Evolutionary conservation across 2,113 vertebrate genomes (phyloP), one percentile per base, ranked within the genome.

Genomic region (Puntigrus tetrazona): DNA sequence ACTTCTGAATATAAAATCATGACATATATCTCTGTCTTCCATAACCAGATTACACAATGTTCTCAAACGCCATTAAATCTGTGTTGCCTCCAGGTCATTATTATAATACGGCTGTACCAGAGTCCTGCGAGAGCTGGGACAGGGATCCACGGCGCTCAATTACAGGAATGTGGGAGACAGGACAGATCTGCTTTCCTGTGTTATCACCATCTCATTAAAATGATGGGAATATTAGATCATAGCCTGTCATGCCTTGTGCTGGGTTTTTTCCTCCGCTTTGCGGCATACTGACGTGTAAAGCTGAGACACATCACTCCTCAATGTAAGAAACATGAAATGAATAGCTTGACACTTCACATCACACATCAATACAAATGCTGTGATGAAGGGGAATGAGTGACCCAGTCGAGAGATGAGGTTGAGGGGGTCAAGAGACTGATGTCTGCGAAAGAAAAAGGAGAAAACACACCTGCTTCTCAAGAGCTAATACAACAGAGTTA

Each of bases 341-440:
- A 82, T 82, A 59, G 45, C 67, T 50, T 57, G 55, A 82, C 27
- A 79, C 67, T 36, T 78, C 78, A 80, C 72, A 75, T 82, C 36
- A 52, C 61, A 38, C 65, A 52, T 76, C 75, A 83, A 76, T 83
- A 86, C 59, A 61, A 52, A 38, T 1, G 8, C 73, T 81, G 47
- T 78, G 83, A 82, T 82, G 81, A 78, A 84, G 22, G 43, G 9
- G 34, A 67, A 84, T 31, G 72, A 67, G 59, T 77, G 83, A 83
- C 55, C 85, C 61, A 82, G 29, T 79, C 6, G 27, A 72, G 36
- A 84, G 36, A 83, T 85, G 81, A 83, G 79, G 85, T 75, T 86
- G 75, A 87, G 38, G 70, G 18, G 85, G 81, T 34, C 18, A 52
- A 70, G 73, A 38, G 59, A 67, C 8, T 45, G 77, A 31, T 74